Evolutionary conservation across 2,797 vertebrate species (phyloP).

Genomic region (Mus minutoides): DNA sequence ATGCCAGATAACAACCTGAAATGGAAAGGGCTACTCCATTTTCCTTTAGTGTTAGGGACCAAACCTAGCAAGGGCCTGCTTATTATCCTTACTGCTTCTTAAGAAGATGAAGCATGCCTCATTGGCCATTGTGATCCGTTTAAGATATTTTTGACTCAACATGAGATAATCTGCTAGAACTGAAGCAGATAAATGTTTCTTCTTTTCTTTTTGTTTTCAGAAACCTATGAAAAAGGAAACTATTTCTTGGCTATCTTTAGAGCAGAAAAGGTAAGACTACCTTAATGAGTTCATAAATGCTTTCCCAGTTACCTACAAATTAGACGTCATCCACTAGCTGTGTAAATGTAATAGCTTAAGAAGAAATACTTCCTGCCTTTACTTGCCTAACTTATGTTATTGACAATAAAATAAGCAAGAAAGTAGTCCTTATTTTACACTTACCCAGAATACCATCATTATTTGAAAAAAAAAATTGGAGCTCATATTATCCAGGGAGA

Average conservation of each 20-base stretch:
- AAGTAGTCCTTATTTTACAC: background rate
- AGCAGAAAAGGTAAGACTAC: constrained; percentile 76
- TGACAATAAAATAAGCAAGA: constrained; percentile 24
- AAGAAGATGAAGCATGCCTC: background rate
- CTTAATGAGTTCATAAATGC: background rate
- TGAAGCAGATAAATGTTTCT: background rate
- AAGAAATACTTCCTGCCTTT: background rate
- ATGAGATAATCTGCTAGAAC: background rate
- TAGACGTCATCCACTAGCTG: background rate
- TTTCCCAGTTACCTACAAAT: background rate
- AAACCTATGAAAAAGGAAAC: constrained; percentile 84
- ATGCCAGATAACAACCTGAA: background rate
- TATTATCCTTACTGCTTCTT: background rate
- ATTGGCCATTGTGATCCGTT: background rate
- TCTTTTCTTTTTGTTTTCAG: constrained; percentile 74
- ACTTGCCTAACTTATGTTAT: background rate
- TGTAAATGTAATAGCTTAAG: background rate
- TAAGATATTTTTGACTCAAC: background rate
- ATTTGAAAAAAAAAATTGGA: background rate
- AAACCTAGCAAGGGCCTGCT: background rate
- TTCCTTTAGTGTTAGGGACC: background rate
- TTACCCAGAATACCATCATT: background rate
- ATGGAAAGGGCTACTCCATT: background rate
- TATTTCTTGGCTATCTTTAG: constrained; percentile 84
- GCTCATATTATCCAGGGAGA: background rate